These are phyloP conservation scores for Arctocebus calabarensis DNA, from an alignment of 2,797 vertebrate species.

Conservation along the genomic window DNA sequence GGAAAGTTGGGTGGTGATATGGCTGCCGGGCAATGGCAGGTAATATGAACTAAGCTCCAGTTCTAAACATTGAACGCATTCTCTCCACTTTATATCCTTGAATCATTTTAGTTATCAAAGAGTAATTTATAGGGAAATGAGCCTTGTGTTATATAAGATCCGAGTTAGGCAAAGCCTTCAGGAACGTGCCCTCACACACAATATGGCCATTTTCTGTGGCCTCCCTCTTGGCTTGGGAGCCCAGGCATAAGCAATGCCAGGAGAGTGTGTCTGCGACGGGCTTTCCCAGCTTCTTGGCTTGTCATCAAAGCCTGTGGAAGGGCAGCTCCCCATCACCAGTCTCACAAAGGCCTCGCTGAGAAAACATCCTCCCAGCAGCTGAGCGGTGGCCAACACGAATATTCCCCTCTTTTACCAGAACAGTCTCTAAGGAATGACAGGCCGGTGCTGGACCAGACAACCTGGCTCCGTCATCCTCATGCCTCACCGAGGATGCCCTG, in stretches of 20 bases:
- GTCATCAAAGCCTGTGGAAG: constrained; percentile 69
- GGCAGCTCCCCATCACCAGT: constrained; percentile 39
- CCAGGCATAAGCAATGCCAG: neutral
- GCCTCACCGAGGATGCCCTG: fast-evolving
- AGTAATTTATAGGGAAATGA: constrained; percentile 67
- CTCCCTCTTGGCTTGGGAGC: constrained; percentile 34
- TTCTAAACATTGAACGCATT: neutral
- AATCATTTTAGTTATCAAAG: constrained; percentile 67
- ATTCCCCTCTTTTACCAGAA: constrained; percentile 11
- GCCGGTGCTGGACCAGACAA: neutral
- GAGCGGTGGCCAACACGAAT: neutral
- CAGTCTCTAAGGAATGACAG: neutral
- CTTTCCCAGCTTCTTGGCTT: constrained; percentile 62
- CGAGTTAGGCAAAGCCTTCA: constrained; percentile 59
- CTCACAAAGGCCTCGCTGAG: constrained; percentile 61
- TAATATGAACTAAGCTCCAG: neutral
- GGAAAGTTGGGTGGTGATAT: constrained; percentile 33
- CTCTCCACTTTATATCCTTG: constrained; percentile 35
- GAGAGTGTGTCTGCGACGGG: constrained; percentile 42
- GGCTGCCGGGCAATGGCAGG: neutral
- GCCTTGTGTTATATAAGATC: constrained; percentile 65
- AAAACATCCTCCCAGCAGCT: constrained; percentile 64
- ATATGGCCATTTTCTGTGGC: neutral
- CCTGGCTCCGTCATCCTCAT: neutral
- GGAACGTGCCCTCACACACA: constrained; percentile 45